Conservation (phyloP, 92 coral and sea anemone genomes). For the Anthopleura xanthogrammica region DNA sequence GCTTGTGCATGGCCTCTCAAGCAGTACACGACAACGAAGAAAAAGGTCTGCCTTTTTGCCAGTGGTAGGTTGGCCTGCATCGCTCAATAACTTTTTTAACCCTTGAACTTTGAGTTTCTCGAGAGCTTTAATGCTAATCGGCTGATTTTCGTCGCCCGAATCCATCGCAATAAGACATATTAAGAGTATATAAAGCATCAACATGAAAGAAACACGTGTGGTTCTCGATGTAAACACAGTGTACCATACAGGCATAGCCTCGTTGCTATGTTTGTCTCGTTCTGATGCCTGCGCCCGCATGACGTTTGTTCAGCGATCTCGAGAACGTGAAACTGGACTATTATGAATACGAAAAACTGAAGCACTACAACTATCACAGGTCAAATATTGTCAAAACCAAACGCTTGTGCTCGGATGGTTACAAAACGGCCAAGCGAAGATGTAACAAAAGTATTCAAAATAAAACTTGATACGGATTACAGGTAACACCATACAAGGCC, state of each 20-base stretch:
- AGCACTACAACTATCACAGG: too few species aligned
- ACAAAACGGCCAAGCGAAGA: too few species aligned
- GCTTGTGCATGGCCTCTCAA: conserved; percentile 33
- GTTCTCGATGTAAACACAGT: neutral
- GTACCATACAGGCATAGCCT: conserved; percentile 39
- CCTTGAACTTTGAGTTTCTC: conserved; percentile 47
- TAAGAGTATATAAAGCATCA: neutral
- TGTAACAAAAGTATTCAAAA: too few species aligned
- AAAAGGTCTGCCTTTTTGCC: conserved; percentile 39
- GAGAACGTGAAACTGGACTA: conserved; percentile 11
- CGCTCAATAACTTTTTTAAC: conserved; percentile 34
- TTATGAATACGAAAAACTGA: too few species aligned
- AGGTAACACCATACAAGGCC: too few species aligned
- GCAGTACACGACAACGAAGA: conserved; percentile 43
- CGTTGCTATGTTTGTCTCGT: conserved; percentile 17
- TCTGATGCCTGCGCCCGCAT: conserved; percentile 13
- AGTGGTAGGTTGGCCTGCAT: conserved; percentile 43
- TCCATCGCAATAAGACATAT: neutral
- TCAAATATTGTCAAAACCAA: too few species aligned
- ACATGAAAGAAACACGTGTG: neutral
- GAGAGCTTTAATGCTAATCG: conserved; percentile 5
- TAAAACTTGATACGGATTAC: too few species aligned
- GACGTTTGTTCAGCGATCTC: neutral
- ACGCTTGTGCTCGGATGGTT: too few species aligned
- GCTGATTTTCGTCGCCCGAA: conserved; percentile 1